Conservation (phyloP, 2,113 vertebrate species). For the Smithornis capensis region DNA sequence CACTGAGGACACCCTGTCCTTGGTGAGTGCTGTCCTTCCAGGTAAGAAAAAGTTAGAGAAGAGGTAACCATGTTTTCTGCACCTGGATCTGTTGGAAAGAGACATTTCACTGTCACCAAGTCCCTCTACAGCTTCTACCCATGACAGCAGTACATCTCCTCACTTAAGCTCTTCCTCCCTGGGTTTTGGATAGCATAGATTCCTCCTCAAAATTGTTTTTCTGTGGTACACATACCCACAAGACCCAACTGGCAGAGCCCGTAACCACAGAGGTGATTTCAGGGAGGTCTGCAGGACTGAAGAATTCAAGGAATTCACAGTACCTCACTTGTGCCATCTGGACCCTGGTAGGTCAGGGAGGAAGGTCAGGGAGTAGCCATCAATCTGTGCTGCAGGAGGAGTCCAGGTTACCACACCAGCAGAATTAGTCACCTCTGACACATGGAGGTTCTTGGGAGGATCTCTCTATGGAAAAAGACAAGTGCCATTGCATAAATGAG, state of each 20-base stretch:
- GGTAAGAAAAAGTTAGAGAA: background rate
- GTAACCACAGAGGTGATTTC: background rate
- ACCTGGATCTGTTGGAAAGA: background rate
- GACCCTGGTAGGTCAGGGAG: constrained; percentile 76
- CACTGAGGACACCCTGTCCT: background rate
- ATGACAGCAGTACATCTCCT: background rate
- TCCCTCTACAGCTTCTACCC: background rate
- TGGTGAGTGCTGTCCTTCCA: background rate
- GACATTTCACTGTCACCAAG: background rate
- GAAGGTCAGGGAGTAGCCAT: constrained; percentile 83
- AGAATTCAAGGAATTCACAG: background rate
- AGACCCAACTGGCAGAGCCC: background rate
- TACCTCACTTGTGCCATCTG: constrained; percentile 79
- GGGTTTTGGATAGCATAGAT: background rate
- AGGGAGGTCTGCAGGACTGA: background rate
- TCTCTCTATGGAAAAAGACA: constrained; percentile 76
- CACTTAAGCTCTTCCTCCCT: background rate
- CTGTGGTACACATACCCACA: background rate
- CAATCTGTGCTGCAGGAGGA: constrained; percentile 79
- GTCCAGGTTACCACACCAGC: constrained; percentile 80
- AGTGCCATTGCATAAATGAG: background rate
- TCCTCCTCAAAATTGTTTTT: background rate
- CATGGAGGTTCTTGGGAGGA: constrained; percentile 78
- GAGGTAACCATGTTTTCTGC: background rate
- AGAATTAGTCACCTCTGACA: constrained; percentile 70